These are phyloP conservation scores for Odobenus rosmarus DNA, from an alignment of 2,113 vertebrate genomes.

Conservation along the genomic window DNA sequence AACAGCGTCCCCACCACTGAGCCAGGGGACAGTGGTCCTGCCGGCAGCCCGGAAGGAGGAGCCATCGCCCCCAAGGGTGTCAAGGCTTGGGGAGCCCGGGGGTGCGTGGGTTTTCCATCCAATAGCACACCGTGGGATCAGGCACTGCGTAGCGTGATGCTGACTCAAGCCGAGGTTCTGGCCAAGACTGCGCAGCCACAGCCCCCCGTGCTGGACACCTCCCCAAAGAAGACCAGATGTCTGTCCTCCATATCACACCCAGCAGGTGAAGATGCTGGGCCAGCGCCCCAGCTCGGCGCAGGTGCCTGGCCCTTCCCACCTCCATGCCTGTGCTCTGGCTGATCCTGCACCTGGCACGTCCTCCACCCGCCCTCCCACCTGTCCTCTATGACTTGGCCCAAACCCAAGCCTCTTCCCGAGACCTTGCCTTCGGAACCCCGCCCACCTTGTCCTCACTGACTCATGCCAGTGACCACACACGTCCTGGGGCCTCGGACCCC, in stretches of 20 bases:
- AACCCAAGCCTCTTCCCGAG: not conserved
- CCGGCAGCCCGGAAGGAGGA: not conserved
- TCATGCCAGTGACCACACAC: not conserved
- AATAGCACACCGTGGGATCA: accelerated
- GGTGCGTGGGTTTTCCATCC: not conserved
- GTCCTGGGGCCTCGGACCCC: accelerated
- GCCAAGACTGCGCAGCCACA: not conserved
- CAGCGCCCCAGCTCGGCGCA: accelerated
- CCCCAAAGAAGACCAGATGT: not conserved
- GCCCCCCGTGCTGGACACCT: too few relatives aligned
- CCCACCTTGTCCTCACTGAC: not conserved
- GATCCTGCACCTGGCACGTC: accelerated
- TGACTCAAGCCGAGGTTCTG: not conserved
- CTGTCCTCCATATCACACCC: accelerated
- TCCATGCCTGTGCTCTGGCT: accelerated
- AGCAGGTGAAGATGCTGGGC: accelerated
- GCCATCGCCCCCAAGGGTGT: accelerated
- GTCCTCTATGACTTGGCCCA: not conserved
- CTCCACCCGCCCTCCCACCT: accelerated
- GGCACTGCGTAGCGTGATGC: accelerated
- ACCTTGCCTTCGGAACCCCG: not conserved
- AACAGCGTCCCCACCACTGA: not conserved
- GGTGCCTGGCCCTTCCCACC: accelerated
- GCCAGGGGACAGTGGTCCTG: not conserved
- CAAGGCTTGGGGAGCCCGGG: accelerated